These are phyloP conservation scores for Hypomesus transpacificus DNA, from an alignment of 2,113 vertebrate species.

Conservation along the genomic window DNA sequence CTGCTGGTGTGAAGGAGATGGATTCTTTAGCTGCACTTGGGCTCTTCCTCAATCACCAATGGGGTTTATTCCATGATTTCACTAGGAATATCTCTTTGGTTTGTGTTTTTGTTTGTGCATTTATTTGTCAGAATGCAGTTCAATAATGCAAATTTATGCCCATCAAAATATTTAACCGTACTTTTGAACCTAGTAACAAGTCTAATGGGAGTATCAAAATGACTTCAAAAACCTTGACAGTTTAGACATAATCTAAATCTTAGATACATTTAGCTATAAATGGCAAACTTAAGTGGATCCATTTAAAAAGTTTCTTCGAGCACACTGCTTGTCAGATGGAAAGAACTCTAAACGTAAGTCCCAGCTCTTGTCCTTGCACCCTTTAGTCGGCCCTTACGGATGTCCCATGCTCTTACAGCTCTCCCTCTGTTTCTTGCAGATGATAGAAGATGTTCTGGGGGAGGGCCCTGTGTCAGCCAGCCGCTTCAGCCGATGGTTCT, in stretches of 20 bases:
- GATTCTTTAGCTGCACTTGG: background rate
- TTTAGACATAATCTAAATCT: background rate
- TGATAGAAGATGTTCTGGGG: slow-evolving; percentile 97
- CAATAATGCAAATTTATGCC: slow-evolving; percentile 66
- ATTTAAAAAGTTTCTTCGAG: slow-evolving; percentile 28
- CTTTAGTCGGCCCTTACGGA: slow-evolving; percentile 21
- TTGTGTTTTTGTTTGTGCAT: background rate
- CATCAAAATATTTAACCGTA: slow-evolving; percentile 44
- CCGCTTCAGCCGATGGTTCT: slow-evolving; percentile 96
- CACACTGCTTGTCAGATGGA: slow-evolving; percentile 47
- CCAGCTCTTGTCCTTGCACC: slow-evolving; percentile 40
- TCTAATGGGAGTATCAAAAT: no score
- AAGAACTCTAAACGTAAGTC: slow-evolving; percentile 60
- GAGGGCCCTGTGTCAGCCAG: slow-evolving; percentile 89
- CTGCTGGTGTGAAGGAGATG: background rate
- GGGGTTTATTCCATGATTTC: slow-evolving; percentile 25
- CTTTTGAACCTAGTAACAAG: background rate
- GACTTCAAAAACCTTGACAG: background rate
- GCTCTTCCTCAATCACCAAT: slow-evolving; percentile 1
- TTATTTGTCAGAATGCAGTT: slow-evolving; percentile 3
- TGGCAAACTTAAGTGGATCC: slow-evolving; percentile 23
- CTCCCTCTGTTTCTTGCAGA: slow-evolving; percentile 68
- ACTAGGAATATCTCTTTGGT: no score
- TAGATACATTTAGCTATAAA: background rate
- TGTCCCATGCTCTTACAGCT: slow-evolving; percentile 24